Percentiles rank a stretch among this genome's conserved stretches.
phyloP scores from a whole-genome alignment of 2,888 invertebrate species.

The Polylopha cassiicola region DNA sequence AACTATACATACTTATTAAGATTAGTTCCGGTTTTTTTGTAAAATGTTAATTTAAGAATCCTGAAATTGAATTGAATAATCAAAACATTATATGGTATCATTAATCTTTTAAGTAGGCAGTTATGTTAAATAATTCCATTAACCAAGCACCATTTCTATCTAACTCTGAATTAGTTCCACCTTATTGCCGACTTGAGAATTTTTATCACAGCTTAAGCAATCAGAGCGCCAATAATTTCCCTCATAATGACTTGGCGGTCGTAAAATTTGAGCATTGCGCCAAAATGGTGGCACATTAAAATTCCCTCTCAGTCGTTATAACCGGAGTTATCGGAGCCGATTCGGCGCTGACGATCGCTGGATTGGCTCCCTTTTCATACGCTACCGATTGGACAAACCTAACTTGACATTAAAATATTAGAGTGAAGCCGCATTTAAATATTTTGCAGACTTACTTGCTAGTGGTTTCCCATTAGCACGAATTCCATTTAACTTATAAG shows the following conservation, averaged over 20 bases:
- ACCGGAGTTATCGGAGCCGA: slow-evolving; percentile 70
- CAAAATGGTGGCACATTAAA: slow-evolving; percentile 77
- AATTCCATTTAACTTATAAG: too few relatives aligned
- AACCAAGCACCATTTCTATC: slow-evolving; percentile 55
- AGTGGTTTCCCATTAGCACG: too few relatives aligned
- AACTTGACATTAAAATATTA: too few relatives aligned
- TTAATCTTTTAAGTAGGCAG: slow-evolving; percentile 20
- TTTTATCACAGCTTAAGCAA: slow-evolving; percentile 76
- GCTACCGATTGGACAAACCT: slow-evolving; percentile 7
- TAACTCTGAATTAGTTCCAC: slow-evolving; percentile 73
- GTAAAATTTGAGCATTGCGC: slow-evolving; percentile 78
- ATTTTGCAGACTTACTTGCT: too few relatives aligned
- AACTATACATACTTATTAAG: too few relatives aligned
- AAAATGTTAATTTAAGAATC: too few relatives aligned
- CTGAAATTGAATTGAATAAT: slow-evolving; percentile 4
- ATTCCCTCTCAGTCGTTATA: slow-evolving; percentile 77
- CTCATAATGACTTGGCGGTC: slow-evolving; percentile 74
- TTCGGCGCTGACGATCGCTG: slow-evolving; percentile 40
- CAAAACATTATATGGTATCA: slow-evolving; percentile 6
- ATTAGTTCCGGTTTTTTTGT: too few relatives aligned
- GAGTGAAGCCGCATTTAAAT: too few relatives aligned
- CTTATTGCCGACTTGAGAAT: slow-evolving; percentile 76
- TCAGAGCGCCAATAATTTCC: slow-evolving; percentile 77
- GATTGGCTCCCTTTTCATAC: too few relatives aligned
- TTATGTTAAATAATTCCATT: slow-evolving; percentile 34